Conservation (phyloP, 2,113 vertebrate species). For the Silurus meridionalis region DNA sequence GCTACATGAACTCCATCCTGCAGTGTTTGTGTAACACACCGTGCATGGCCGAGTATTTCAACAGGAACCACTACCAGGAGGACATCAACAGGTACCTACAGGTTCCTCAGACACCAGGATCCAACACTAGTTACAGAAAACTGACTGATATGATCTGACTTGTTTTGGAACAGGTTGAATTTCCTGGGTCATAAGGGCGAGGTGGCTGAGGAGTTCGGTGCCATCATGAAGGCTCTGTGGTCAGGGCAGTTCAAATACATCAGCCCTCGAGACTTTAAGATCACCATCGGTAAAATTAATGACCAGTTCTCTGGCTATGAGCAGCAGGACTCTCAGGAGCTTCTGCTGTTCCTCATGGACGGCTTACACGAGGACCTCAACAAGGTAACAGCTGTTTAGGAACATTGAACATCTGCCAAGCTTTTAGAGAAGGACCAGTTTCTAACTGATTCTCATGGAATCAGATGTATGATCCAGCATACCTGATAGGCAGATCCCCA, state of each 20-base stretch:
- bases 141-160: neutral
- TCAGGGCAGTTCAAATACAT: constrained; percentile 90
- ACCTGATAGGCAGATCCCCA: too few relatives aligned
- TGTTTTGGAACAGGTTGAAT: constrained; percentile 78
- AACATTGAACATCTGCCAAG: neutral
- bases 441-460: neutral
- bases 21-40: constrained; percentile 95
- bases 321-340: constrained; percentile 96
- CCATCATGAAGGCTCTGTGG: constrained; percentile 97
- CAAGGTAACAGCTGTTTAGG: constrained; percentile 76
- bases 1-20: constrained; percentile 99
- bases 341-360: constrained; percentile 97
- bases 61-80: constrained; percentile 87
- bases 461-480: neutral
- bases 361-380: constrained; percentile 97
- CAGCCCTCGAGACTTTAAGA: constrained; percentile 93
- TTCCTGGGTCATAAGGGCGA: constrained; percentile 95
- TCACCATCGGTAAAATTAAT: constrained; percentile 95
- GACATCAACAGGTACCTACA: constrained; percentile 90
- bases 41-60: constrained; percentile 91
- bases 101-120: neutral
- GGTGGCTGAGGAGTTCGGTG: constrained; percentile 96
- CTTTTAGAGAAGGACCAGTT: neutral
- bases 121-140: too few relatives aligned
- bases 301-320: constrained; percentile 91